Evolutionary conservation across 1,140 invertebrate genomes (phyloP).

Genomic region (Venturia canescens): DNA sequence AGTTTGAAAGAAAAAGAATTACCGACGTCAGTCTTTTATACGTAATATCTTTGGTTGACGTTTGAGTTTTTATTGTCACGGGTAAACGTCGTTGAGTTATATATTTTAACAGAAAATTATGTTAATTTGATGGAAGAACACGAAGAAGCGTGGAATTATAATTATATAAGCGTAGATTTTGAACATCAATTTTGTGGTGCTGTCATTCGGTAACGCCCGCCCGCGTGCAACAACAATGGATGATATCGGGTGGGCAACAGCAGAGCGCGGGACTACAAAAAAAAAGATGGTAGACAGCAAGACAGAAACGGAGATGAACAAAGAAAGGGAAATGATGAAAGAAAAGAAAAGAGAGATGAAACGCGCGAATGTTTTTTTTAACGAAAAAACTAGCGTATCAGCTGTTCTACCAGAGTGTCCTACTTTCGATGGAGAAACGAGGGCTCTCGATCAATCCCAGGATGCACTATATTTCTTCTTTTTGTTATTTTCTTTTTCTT

Average conservation of each 20-base stretch:
- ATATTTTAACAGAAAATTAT: too few relatives aligned
- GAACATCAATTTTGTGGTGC: not conserved
- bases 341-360: not conserved
- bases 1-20: not conserved
- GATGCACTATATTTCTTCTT: not conserved
- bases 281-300: not conserved
- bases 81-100: too few relatives aligned
- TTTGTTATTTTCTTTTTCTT: not conserved
- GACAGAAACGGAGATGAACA: not conserved
- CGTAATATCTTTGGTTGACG: not conserved
- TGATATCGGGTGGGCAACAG: constrained; percentile 38
- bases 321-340: not conserved
- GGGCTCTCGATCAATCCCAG: constrained; percentile 40
- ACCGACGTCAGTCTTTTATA: not conserved
- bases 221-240: constrained; percentile 21
- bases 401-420: constrained; percentile 46
- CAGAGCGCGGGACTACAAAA: not conserved
- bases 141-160: constrained; percentile 11
- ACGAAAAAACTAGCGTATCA: constrained; percentile 24
- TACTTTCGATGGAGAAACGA: constrained; percentile 47
- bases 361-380: not conserved
- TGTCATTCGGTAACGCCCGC: constrained; percentile 17
- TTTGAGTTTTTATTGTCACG: not conserved
- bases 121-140: not conserved
- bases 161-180: too few relatives aligned